Conservation (phyloP, 2,113 vertebrate genomes). For the Amazona vittata region DNA sequence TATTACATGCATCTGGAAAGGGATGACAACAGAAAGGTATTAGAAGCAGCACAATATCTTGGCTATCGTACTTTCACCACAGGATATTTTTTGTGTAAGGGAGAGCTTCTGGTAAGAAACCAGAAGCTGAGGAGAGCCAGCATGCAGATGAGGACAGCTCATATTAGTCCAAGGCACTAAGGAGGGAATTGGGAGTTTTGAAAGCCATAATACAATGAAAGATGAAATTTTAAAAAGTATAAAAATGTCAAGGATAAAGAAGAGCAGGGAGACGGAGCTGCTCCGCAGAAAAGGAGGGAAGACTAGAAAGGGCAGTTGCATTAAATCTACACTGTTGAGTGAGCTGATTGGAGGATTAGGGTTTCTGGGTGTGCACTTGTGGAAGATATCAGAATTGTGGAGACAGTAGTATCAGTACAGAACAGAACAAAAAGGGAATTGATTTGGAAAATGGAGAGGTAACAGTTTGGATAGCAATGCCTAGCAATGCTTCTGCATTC, state of each 20-base stretch:
- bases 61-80: background rate
- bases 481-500: background rate
- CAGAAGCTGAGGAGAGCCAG: background rate
- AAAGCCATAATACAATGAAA: background rate
- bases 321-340: background rate
- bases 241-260: background rate
- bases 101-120: background rate
- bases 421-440: background rate
- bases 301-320: background rate
- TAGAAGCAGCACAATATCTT: background rate
- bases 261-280: background rate
- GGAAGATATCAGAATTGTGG: background rate
- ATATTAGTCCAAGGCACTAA: background rate
- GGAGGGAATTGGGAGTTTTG: background rate
- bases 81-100: background rate
- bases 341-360: background rate
- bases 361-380: background rate
- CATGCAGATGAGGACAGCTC: background rate
- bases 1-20: slow-evolving; percentile 97
- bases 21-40: slow-evolving; percentile 91
- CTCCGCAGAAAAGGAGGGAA: background rate
- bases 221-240: background rate
- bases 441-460: background rate
- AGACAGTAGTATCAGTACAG: background rate
- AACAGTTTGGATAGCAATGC: background rate